Evolutionary conservation across 2,797 vertebrate genomes (phyloP).

Genomic region (Siniperca obscura): DNA sequence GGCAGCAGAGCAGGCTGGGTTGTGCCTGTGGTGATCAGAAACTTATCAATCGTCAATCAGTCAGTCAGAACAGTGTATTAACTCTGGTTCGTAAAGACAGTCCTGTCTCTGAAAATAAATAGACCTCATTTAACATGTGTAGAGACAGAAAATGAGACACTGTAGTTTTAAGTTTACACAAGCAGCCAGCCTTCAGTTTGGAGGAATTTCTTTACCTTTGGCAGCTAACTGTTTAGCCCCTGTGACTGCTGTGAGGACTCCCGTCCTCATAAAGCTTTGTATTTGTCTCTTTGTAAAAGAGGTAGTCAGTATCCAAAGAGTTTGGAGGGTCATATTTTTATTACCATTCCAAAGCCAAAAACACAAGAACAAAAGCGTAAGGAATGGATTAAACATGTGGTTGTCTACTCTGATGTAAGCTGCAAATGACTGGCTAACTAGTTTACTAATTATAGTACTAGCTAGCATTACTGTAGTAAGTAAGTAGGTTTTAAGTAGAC

Average conservation of each 20-base stretch:
- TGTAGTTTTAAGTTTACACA: not conserved
- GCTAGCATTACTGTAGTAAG: too few species aligned
- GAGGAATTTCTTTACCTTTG: not conserved
- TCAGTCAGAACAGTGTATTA: not conserved
- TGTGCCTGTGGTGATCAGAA: constrained; percentile 41
- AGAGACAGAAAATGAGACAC: not conserved
- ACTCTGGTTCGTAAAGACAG: not conserved
- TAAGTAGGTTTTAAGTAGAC: too few species aligned
- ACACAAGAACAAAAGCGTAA: not conserved
- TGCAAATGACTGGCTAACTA: not conserved
- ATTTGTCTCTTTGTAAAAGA: not conserved
- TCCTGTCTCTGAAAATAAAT: not conserved
- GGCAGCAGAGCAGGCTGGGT: constrained; percentile 25
- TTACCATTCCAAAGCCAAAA: not conserved
- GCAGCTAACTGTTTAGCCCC: not conserved
- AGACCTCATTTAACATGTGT: not conserved
- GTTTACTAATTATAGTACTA: not conserved
- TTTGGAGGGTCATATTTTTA: too few species aligned
- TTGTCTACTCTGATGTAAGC: not conserved
- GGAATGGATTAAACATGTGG: not conserved
- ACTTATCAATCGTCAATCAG: constrained; percentile 35
- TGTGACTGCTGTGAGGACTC: too few species aligned
- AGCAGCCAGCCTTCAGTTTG: not conserved
- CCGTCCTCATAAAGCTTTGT: not conserved
- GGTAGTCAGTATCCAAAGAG: too few species aligned